Evolutionary conservation across 2,113 vertebrate genomes (phyloP), one percentile per base, ranked within the genome.

Genomic region (Thermophis baileyi): DNA sequence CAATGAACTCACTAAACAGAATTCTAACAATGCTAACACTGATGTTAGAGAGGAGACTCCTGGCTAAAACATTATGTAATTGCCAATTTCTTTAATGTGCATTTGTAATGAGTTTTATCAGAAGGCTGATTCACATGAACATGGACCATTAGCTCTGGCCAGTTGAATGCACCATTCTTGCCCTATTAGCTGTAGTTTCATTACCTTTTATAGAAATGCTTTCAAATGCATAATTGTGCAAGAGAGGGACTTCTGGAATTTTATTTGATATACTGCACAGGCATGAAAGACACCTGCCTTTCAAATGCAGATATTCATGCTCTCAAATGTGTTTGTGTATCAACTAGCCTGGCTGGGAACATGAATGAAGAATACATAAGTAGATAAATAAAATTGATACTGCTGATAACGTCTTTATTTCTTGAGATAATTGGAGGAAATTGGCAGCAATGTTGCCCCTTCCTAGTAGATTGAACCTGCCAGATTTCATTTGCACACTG

Each of bases 91-190:
- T 97, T 96, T 97, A 97, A 96, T 97, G 96, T 96, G 95, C 50
- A 96, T 96, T 96, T 93, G 94, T 97, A 98, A 97, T 97, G 95
- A 97, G 96, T 97, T 97, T 97, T 97, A 96, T 97, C 96, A 97
- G 96, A 97, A 97, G 95, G 93, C 95, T 96, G 94, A 96, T 97
- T 97, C 96, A 96, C 95, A 96, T 89, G 96, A 97, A 96, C 95
- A 96, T 94, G 94, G 94, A 96, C 95, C 96, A 96, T 97, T 97
- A 97, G 93, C 94, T 96, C 74, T 95, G 95, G 91, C 87, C 92
- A 91, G 93, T 95, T 96, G 96, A 96, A 96, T 96, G 93, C 63
- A 94, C 92, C 92, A 94, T 94, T 95, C 94, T 96, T 93, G 87
- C 91, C 94, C 96, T 94, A 94, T 97, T 95, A 96, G 92, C 93